Conservation (phyloP, 1,140 invertebrate genomes). For the Sarcophaga peregrina region DNA sequence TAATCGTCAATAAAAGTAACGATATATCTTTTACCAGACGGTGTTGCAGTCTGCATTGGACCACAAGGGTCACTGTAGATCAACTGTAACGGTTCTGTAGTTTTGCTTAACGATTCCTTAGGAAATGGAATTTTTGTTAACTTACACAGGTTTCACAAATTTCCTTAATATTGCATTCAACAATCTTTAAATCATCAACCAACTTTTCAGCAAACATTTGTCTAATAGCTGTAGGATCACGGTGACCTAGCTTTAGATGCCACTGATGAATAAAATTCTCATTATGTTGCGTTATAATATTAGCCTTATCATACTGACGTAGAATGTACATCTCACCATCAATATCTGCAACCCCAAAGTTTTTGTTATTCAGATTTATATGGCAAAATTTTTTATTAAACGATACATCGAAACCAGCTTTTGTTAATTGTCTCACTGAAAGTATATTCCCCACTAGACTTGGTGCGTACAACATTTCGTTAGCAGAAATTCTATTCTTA, state of each 20-base stretch:
- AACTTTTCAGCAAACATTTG: not conserved
- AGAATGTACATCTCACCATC: slow-evolving; percentile 33
- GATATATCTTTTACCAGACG: too few relatives aligned
- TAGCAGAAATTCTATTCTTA: too few relatives aligned
- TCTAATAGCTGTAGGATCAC: not conserved
- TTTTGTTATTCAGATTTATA: too few relatives aligned
- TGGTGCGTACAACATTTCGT: too few relatives aligned
- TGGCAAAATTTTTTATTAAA: too few relatives aligned
- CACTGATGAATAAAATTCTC: not conserved
- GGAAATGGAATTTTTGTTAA: not conserved
- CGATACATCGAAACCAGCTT: too few relatives aligned
- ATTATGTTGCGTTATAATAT: not conserved
- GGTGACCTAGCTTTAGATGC: not conserved
- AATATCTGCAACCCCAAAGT: too few relatives aligned
- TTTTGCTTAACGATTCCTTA: not conserved
- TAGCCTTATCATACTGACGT: not conserved
- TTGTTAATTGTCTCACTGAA: too few relatives aligned
- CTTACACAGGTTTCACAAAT: not conserved
- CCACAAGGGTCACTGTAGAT: not conserved
- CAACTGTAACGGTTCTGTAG: not conserved
- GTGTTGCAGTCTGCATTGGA: not conserved
- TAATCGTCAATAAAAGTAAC: too few relatives aligned
- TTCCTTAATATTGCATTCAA: not conserved
- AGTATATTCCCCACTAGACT: too few relatives aligned
- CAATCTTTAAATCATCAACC: not conserved